Base-by-base conservation (phyloP, 2,888 invertebrate genomes). In the Hedychridium roseum region DNA sequence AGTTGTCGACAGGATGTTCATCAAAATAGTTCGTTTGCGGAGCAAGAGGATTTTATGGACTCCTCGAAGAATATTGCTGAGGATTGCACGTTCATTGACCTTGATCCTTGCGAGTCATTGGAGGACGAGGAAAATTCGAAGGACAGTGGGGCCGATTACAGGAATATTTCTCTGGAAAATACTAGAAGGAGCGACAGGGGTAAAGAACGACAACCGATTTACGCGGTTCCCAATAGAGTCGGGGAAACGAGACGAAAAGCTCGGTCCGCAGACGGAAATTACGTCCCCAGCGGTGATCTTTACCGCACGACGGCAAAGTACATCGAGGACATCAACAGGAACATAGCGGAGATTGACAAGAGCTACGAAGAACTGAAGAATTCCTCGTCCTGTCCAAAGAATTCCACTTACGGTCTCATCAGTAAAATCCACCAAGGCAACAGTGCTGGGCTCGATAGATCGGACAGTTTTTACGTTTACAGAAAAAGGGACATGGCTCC, bases 291-390 rank as follows among this genome's bases (percentile, higher is more conserved):
- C 30, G 74, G 74, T 11, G 74, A 74, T 60, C 62, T 74, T 2
- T 74, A 73, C 28, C 64, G 72, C 4, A 73, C 70, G 27, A 73
- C 74, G 1, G 70, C 68, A 1, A 66, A 66, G 37, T 76, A 76
- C 53, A 76, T 76, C 49, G 76, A 76, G 37, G 76, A 76, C 36
- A 72, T 76, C 7, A 76, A 76, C 42, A 58, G 64, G 5, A 76
- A 76, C 47, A 69, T 76, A 7, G 76, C 76, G 0, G 75, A 76
- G 46, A 75, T 76, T 38, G 75, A 76, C 31, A 70, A 74, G 38
- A 76, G 70, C 16, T 73, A 71, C 55, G 74, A 72, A 40, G 70
- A 71, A 31, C 47, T 73, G 6, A 56, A 68, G 9, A n/a, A n/a
- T n/a, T 59, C 62, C 17, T 56, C 62, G 2, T 50, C 50, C 3